These are phyloP conservation scores for Tetragonula carbonaria DNA, from an alignment of 2,888 invertebrate species.

Conservation along the genomic window DNA sequence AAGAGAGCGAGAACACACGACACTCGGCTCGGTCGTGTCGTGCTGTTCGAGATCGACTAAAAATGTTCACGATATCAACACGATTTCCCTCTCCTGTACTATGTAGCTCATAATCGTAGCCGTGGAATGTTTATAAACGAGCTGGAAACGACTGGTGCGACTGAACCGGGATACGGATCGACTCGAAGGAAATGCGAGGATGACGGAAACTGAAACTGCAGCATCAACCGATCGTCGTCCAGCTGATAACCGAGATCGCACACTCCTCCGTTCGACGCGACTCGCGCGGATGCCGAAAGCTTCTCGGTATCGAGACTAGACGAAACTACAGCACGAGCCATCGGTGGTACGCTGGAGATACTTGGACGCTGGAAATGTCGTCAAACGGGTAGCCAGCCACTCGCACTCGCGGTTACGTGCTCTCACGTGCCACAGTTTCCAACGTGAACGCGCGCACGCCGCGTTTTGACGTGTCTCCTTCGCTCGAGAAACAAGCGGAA, in stretches of 20 bases:
- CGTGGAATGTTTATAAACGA: background rate
- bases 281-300: slow-evolving; percentile 6
- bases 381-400: background rate
- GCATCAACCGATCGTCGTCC: slow-evolving; percentile 10
- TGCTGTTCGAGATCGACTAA: background rate
- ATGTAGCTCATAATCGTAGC: background rate
- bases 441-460: background rate
- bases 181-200: background rate
- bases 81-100: background rate
- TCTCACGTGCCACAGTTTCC: slow-evolving; percentile 5
- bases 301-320: slow-evolving; percentile 27
- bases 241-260: background rate
- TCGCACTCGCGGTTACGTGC: background rate
- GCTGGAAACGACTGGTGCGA: background rate
- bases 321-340: slow-evolving; percentile 39
- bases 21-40: background rate
- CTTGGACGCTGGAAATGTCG: slow-evolving; percentile 17
- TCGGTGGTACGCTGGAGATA: slow-evolving; percentile 17
- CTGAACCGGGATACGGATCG: slow-evolving; percentile 3
- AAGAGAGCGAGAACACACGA: slow-evolving; percentile 13
- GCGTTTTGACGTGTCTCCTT: background rate
- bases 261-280: slow-evolving; percentile 6
- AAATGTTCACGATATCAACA: background rate
- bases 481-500: background rate
- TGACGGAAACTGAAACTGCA: background rate